These are phyloP conservation scores for Phaetusa simplex DNA, from an alignment of 2,113 vertebrate species.

Conservation along the genomic window DNA sequence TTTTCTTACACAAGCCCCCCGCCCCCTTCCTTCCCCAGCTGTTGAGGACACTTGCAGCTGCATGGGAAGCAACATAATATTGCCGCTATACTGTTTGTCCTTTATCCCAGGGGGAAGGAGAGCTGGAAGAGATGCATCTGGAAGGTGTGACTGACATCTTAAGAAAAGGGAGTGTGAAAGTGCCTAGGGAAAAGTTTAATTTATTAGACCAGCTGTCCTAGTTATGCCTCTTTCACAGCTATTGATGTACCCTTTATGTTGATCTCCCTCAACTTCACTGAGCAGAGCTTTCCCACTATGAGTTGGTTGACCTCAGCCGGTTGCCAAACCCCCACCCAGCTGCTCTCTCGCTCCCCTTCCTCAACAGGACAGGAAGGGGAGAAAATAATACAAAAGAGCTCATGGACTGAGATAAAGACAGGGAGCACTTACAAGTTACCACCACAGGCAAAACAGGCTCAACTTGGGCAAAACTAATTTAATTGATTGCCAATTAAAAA, in stretches of 20 bases:
- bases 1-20: background rate
- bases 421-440: background rate
- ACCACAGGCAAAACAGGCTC: background rate
- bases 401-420: background rate
- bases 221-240: background rate
- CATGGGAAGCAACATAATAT: background rate
- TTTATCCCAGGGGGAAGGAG: background rate
- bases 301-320: background rate
- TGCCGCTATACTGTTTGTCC: background rate
- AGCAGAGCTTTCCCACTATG: background rate
- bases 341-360: background rate
- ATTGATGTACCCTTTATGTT: background rate
- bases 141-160: slow-evolving; percentile 16
- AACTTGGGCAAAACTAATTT: background rate
- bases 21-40: background rate
- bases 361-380: background rate
- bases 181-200: background rate
- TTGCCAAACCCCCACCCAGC: background rate
- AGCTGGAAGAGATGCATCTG: background rate
- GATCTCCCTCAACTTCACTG: background rate
- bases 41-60: background rate
- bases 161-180: background rate
- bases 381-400: background rate
- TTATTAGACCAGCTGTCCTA: slow-evolving; percentile 18
- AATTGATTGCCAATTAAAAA: background rate